Evolutionary conservation across 64 coral and sea anemone genomes (phyloP).

Genomic region (Montipora capricornis): DNA sequence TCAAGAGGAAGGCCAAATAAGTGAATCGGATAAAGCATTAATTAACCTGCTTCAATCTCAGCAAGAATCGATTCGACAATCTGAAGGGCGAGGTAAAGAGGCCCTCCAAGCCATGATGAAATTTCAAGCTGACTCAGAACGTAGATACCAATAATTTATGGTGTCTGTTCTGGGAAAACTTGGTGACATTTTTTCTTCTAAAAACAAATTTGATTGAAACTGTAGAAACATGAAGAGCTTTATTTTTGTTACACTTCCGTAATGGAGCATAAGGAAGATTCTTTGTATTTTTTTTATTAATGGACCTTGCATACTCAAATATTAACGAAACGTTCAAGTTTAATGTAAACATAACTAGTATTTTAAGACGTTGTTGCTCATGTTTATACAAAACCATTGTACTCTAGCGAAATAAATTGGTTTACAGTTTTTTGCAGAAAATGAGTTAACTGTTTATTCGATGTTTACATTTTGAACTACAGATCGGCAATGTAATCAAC

Average conservation of each 20-base stretch:
- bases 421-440: background rate
- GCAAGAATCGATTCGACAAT: constrained; percentile 36
- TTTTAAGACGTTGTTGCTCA: background rate
- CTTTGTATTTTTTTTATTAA: background rate
- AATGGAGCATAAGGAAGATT: background rate
- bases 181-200: constrained; percentile 39
- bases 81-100: constrained; percentile 46
- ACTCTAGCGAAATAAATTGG: background rate
- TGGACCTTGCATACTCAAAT: background rate
- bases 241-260: background rate
- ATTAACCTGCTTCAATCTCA: constrained; percentile 38
- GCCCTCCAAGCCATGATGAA: constrained; percentile 46
- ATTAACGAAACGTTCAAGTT: background rate
- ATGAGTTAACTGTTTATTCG: background rate
- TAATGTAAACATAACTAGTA: background rate
- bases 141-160: constrained; percentile 30
- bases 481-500: background rate
- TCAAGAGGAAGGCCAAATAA: constrained; percentile 19
- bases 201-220: constrained; percentile 45
- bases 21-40: background rate
- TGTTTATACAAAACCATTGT: background rate
- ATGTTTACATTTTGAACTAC: background rate
- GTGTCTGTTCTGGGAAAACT: constrained; percentile 58
- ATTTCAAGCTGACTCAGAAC: constrained; percentile 34
- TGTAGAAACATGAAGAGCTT: background rate